Base-by-base conservation (phyloP, 37 sponge, comb jelly and placozoan species). In the Halisarca cf. caerulea region DNA sequence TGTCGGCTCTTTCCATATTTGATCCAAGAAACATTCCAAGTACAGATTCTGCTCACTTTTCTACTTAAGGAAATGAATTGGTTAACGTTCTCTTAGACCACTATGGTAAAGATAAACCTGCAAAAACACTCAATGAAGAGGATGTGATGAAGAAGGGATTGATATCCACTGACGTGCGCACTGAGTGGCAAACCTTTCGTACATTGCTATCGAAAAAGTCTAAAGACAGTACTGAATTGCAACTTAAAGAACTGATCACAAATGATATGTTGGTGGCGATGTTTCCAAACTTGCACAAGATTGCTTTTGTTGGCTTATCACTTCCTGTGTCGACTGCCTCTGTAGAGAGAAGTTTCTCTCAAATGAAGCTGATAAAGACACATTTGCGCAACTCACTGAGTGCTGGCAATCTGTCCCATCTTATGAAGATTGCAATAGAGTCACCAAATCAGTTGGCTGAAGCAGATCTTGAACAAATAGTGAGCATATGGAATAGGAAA, bases 1-100 rank as follows among this genome's bases (percentile, higher is more conserved):
- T 92, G 35, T 80, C 92, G 35, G 85, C 92, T 44, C 81, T 91
- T 44, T 80, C 83, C 45, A 84, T 91, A 27, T 91, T 91, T 85
- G 81, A 92, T 88, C 86, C 86, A 28, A 81, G 58, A 51, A 92
- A 88, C 85, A 51, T 72, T 32, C 92, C 81, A 60, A 60, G 59
- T 81, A 54, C 39, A 9, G 58, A 15, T 54, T 80, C 58, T 55
- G 11, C 57, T 20, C 57, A 55, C 17, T 55, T 55, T 11, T 17
- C 57, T 20, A 55, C 17, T 11, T 55, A 55, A 20, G 57, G 57
- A 17, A 55, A 55, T 20, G 17, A 55, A 20, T 55, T 11, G 17
- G 17, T 55, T 55, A 17, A 55, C 11, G 17, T 55, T 20, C 57
- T 55, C 11, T 17, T 55, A 11, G 17, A 55, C 17, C 57, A 55